phyloP scores from a whole-genome alignment of 1,140 invertebrate genomes.

The Berghia stephanieae region DNA sequence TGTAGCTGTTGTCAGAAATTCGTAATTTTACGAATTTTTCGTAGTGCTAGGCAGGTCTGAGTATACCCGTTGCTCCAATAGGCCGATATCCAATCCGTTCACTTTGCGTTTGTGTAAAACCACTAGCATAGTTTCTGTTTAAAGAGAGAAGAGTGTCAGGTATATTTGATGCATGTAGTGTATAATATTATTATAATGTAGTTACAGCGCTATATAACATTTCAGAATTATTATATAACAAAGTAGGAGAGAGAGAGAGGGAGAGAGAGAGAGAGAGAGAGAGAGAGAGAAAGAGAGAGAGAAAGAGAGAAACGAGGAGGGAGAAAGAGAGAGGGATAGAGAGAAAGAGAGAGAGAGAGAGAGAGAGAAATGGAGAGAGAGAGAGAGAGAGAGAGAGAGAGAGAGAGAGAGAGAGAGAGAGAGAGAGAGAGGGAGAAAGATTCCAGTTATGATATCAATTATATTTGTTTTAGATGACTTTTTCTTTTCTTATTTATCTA shows the following conservation, averaged over 20 bases:
- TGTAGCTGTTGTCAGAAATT: no score
- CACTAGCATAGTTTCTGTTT: no score
- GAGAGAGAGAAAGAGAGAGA: not conserved
- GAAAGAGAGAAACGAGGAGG: not conserved
- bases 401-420: constrained; percentile 12
- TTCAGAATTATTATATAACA: not conserved
- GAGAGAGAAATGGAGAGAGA: not conserved
- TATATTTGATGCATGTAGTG: no score
- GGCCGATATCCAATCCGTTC: no score
- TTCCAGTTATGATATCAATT: not conserved
- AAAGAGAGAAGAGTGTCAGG: no score
- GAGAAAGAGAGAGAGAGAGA: not conserved
- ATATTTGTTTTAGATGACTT: not conserved
- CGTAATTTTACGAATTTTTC: no score
- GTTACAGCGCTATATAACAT: no score
- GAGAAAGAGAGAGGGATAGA: not conserved
- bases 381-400: not conserved
- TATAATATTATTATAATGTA: no score
- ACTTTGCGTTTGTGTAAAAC: no score
- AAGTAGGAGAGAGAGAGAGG: not conserved
- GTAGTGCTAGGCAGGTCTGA: no score
- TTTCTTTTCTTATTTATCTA: not conserved
- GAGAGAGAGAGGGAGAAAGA: not conserved
- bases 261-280: constrained; percentile 13
- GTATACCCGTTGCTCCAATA: no score